Evolutionary conservation across 2,797 vertebrate species (phyloP), one percentile per base, ranked within the genome.

Genomic region (Myiotriccus ornatus): DNA sequence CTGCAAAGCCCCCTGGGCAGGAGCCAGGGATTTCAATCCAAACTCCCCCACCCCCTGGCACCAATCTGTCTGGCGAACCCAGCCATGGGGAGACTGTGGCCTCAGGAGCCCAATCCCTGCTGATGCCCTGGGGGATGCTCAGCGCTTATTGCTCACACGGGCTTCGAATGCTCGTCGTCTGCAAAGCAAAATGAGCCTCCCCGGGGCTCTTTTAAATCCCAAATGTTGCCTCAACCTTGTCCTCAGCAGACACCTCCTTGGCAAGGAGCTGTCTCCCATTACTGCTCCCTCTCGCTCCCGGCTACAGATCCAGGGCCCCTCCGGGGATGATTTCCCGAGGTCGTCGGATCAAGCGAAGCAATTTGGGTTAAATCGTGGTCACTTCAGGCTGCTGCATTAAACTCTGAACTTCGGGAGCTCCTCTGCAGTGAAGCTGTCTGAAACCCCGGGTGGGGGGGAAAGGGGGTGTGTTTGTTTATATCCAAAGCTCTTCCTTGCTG

Each of bases 351-450:
- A 97, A 97, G 78, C 7, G 46, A 96, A 97, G 91, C 95, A 96
- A 96, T 97, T 94, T 93, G 86, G 92, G 96, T 87, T 68, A 96
- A 94, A 95, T 81, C 93, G 62, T 34, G 44, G 93, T 64, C 17
- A 34, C 78, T 84, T 94, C 88, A 93, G 93, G 89, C 32, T 92
- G 95, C 88, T 89, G 41, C 88, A 94, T 96, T 97, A 93, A 96
- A 94, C 94, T 95, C 74, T 96, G 96, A 97, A 89, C 77, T 81
- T 90, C 6, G 30, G 79, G 90, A 96, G 76, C 60, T 73, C 53
- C 21, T 3, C 44, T 74, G 59, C 85, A 15, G 80, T 91, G 90
- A 91, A 93, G 20, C 73, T 37, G 59, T 46, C 83, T 43, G 46
- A 2, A 6, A n/a, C 70, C 68, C 73, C 37, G 4, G 49, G 91